Conservation (phyloP, 2,888 invertebrate genomes). For the Bombylius discolor region DNA sequence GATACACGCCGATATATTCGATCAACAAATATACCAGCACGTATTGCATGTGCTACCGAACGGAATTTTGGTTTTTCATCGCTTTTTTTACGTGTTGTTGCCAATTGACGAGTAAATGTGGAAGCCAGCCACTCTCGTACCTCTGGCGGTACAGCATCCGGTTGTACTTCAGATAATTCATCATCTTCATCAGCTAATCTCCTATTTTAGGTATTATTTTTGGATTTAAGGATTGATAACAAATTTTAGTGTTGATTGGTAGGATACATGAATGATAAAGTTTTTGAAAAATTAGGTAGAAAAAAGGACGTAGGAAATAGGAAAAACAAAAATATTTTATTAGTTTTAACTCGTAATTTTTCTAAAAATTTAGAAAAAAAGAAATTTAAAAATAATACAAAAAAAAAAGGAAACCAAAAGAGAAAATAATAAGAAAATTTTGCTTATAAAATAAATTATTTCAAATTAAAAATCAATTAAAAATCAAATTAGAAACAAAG, state of each 20-base stretch:
- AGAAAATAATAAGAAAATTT: no score
- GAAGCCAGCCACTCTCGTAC: constrained; percentile 94
- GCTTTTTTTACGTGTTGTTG: constrained; percentile 58
- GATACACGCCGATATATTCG: constrained; percentile 76
- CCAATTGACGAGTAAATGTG: constrained; percentile 84
- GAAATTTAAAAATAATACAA: no score
- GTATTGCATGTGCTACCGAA: constrained; percentile 89
- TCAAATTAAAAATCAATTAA: no score
- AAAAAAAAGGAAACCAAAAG: no score
- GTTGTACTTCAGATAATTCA: constrained; percentile 89
- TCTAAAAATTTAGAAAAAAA: no score
- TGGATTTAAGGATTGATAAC: background rate
- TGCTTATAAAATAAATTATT: no score
- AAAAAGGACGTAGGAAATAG: constrained; percentile 3
- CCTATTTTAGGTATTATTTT: constrained; percentile 36
- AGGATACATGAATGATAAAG: background rate
- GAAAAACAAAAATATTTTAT: constrained; percentile 11
- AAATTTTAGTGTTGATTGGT: background rate
- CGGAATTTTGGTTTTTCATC: constrained; percentile 83
- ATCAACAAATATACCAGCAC: constrained; percentile 94
- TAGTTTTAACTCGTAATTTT: background rate
- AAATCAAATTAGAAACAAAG: no score
- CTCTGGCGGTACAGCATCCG: constrained; percentile 91
- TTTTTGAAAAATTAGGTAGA: background rate
- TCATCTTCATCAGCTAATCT: constrained; percentile 83